These are phyloP conservation scores for Archips xylosteana DNA, from an alignment of 2,888 invertebrate species.

Conservation along the genomic window DNA sequence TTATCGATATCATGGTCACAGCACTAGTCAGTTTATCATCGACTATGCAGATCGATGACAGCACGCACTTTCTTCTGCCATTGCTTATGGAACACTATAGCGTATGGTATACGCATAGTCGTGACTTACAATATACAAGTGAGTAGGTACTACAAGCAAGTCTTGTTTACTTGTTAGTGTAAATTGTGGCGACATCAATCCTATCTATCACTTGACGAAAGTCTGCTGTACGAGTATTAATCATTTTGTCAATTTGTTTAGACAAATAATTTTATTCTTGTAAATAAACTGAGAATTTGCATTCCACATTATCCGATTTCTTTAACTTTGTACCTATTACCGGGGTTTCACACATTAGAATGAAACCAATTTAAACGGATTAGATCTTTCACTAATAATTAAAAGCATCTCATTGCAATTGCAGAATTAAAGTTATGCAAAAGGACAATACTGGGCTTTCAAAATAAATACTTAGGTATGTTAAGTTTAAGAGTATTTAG, in stretches of 20 bases:
- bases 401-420: too few species aligned
- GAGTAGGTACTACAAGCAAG: neutral
- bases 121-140: neutral
- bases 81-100: slow-evolving; percentile 39
- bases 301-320: too few species aligned
- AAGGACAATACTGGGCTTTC: too few species aligned
- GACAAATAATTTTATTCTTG: neutral
- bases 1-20: slow-evolving; percentile 38
- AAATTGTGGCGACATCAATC: neutral
- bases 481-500: too few species aligned
- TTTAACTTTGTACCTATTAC: too few species aligned
- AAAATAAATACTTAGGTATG: too few species aligned
- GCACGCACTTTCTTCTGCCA: slow-evolving; percentile 57
- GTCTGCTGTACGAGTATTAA: too few species aligned
- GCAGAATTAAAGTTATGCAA: too few species aligned
- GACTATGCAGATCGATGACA: slow-evolving; percentile 55
- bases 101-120: slow-evolving; percentile 16
- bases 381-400: too few species aligned
- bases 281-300: too few species aligned
- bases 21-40: slow-evolving; percentile 49
- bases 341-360: neutral
- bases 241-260: neutral
- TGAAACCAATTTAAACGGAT: neutral
- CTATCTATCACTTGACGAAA: too few species aligned
- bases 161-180: slow-evolving; percentile 1